Percentiles rank a stretch among this genome's conserved stretches.
These are phyloP conservation scores for Amazona guildingii DNA, from an alignment of 2,113 vertebrate genomes.

Conservation along the genomic window DNA sequence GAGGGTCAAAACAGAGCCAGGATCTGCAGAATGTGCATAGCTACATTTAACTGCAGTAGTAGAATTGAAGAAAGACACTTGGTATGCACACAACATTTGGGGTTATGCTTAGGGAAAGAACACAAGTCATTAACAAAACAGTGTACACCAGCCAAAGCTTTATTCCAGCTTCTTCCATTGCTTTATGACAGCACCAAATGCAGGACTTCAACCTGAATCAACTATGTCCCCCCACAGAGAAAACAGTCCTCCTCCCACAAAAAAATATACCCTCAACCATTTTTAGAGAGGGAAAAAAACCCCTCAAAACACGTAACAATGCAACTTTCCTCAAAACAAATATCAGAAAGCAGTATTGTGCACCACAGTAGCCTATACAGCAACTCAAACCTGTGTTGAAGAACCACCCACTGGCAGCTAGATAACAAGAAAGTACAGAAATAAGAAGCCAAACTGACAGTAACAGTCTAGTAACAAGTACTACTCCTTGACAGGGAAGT, in stretches of 20 bases:
- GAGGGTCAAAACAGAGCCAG: background rate
- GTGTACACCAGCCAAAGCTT: background rate
- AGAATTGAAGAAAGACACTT: background rate
- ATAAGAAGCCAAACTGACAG: background rate
- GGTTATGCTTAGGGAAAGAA: background rate
- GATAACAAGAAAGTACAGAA: background rate
- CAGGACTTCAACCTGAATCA: background rate
- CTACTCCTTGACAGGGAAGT: background rate
- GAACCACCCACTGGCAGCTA: background rate
- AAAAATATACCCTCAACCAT: background rate
- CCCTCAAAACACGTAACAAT: background rate
- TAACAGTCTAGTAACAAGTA: background rate
- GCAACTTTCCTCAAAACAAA: background rate
- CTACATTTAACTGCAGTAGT: background rate
- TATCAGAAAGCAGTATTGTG: background rate
- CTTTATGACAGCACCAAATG: background rate
- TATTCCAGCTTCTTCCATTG: slow-evolving; percentile 30
- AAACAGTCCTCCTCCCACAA: background rate
- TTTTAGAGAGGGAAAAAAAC: background rate
- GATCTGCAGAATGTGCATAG: background rate
- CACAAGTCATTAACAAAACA: background rate
- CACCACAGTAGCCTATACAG: background rate
- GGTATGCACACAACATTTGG: accelerated
- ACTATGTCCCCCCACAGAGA: background rate
- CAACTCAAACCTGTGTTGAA: background rate